These are phyloP conservation scores for Dascyllus trimaculatus DNA, from an alignment of 2,113 vertebrate genomes.

Conservation along the genomic window DNA sequence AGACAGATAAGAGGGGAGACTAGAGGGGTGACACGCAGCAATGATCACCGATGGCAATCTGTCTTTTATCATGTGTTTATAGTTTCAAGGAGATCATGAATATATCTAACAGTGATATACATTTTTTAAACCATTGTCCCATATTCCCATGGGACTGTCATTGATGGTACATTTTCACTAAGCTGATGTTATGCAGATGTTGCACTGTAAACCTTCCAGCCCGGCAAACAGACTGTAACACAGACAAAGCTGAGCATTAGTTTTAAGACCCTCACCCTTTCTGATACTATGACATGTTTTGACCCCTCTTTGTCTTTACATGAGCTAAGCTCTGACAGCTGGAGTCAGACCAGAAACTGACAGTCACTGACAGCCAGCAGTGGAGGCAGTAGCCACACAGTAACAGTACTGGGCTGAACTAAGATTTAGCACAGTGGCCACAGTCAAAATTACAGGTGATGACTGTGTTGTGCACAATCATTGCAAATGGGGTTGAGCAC, in stretches of 20 bases:
- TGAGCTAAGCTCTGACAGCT: slow-evolving; percentile 36
- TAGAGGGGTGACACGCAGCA: background rate
- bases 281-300: slow-evolving; percentile 1
- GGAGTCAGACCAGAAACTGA: slow-evolving; percentile 9
- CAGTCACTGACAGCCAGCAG: background rate
- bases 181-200: background rate
- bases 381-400: background rate
- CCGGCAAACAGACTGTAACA: background rate
- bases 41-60: background rate
- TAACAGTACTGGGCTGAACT: background rate
- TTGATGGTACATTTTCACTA: background rate
- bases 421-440: too few relatives aligned
- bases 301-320: slow-evolving; percentile 2
- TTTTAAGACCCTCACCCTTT: slow-evolving; percentile 13
- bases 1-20: background rate
- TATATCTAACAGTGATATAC: background rate
- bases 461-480: too few relatives aligned
- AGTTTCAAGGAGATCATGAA: background rate
- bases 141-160: background rate
- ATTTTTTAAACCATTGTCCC: background rate
- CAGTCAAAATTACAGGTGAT: too few relatives aligned
- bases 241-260: background rate
- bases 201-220: background rate
- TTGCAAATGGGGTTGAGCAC: too few relatives aligned
- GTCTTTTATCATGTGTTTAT: background rate